These are phyloP conservation scores for Erebia epiphron DNA, from an alignment of 2,888 invertebrate genomes.

Conservation along the genomic window DNA sequence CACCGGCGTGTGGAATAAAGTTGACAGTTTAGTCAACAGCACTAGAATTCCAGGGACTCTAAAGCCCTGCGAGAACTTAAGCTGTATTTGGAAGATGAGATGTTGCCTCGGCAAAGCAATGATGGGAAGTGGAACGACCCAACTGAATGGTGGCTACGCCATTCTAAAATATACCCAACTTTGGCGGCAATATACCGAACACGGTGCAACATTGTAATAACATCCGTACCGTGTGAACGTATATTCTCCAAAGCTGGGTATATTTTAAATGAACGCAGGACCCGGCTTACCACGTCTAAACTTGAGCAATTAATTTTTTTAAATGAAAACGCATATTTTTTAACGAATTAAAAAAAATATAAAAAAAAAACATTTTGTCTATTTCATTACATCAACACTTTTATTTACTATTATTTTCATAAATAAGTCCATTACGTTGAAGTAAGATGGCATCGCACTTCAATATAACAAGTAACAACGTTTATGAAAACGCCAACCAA, in stretches of 20 bases:
- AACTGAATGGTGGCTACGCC: background rate
- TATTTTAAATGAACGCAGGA: background rate
- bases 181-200: background rate
- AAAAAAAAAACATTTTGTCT: background rate
- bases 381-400: constrained; percentile 5
- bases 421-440: background rate
- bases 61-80: background rate
- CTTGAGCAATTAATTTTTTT: background rate
- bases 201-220: constrained; percentile 11
- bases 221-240: constrained; percentile 3
- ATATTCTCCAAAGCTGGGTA: constrained; percentile 1
- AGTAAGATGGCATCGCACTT: too few relatives aligned
- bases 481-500: too few relatives aligned
- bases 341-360: background rate
- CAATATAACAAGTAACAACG: too few relatives aligned
- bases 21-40: background rate
- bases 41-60: background rate
- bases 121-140: constrained; percentile 2
- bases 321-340: background rate
- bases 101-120: background rate
- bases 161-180: constrained; percentile 4
- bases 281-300: constrained; percentile 5
- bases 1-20: background rate
- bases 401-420: constrained; percentile 3
- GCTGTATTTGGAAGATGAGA: background rate